Conservation (phyloP, 2,888 invertebrate genomes). For the Geophilus truncorum region DNA sequence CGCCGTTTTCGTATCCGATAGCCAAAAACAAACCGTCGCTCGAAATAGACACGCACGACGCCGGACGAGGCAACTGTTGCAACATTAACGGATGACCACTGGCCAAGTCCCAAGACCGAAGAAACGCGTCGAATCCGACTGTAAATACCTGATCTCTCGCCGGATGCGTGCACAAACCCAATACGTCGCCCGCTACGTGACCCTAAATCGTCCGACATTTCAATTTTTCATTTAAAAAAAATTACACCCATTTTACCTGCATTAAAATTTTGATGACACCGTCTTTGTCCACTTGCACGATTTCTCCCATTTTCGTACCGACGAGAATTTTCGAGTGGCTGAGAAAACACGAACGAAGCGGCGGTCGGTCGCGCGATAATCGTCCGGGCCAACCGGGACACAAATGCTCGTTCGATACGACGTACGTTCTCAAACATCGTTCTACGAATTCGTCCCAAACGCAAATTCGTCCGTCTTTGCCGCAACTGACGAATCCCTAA, state of each 20-base stretch:
- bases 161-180: conserved; percentile 50
- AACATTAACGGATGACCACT: conserved; percentile 44
- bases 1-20: conserved; percentile 50
- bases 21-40: conserved; percentile 49
- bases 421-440: conserved; percentile 47
- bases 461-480: conserved; percentile 50
- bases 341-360: conserved; percentile 47
- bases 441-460: conserved; percentile 50
- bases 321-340: conserved; percentile 49
- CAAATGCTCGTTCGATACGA: conserved; percentile 45
- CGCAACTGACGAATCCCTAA: conserved; percentile 51
- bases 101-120: conserved; percentile 48
- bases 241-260: conserved; percentile 43
- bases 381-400: conserved; percentile 42
- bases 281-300: conserved; percentile 48
- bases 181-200: conserved; percentile 50
- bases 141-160: conserved; percentile 46
- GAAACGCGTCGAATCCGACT: conserved; percentile 49
- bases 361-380: conserved; percentile 45
- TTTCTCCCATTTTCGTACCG: conserved; percentile 48
- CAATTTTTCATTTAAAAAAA: neutral
- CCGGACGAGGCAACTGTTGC: conserved; percentile 46
- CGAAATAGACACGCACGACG: conserved; percentile 48
- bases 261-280: conserved; percentile 47
- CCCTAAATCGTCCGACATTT: conserved; percentile 45